Evolutionary conservation across 2,797 vertebrate species (phyloP), one percentile per base, ranked within the genome.

Genomic region (Amphiprion clarkii): DNA sequence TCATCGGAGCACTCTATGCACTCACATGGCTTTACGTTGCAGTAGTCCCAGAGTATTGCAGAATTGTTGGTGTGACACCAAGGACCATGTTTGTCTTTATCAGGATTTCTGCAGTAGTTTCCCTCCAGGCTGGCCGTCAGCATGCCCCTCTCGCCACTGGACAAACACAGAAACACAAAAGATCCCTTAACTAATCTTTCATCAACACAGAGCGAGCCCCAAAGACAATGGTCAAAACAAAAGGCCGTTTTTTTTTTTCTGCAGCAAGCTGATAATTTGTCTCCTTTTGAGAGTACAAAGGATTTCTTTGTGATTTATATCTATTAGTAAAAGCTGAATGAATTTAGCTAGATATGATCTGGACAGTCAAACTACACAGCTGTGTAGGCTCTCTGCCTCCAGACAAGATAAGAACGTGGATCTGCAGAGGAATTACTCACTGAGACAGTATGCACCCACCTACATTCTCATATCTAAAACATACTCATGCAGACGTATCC

Each of bases 61-160:
- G 97, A 96, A 90, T 96, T 96, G 84, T 96, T 97, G 31, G 97
- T 98, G 88, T 97, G 97, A 91, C 98, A 99, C 98, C 98, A 99
- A 31, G 96, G 98, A 10, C 98, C 98, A 1, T 99, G 97, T 82
- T 96, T 97, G 93, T 99, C 98, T 69, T 96, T 96, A 79, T 99
- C 98, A 46, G 97, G 98, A 90, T 99, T 99, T 81, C 98, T 96
- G 89, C 98, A 99, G 93, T 95, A 97, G 93, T 95, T 98, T 86
- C 93, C 96, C 85, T 96, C 96, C 87, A 97, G 90, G 81, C 95
- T 96, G 49, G 94, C 90, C 46, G 42, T 78, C 56, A 89, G 78
- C 81, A 92, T 63, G 73, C 87, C 88, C 64, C 87, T 88, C 60
- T 94, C 89, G 2, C 91, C 90, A 54, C 92, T 94, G 70, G 44